Base-by-base conservation (phyloP, 2,113 vertebrate species). In the Dinomys branickii region DNA sequence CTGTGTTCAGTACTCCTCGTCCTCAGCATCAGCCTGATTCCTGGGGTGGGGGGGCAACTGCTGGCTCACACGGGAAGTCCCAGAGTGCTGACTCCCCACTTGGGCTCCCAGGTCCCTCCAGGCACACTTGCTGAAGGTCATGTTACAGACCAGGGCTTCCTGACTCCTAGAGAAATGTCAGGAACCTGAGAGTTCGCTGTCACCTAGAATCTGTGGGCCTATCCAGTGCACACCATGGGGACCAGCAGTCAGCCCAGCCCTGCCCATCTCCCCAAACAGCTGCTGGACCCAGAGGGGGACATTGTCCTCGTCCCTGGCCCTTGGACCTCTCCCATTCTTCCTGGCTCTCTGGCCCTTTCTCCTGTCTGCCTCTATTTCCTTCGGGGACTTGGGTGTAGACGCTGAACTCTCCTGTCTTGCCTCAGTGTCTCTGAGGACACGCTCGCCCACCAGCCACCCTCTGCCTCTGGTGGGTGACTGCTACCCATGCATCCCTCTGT, bases 311-410 rank as follows among this genome's bases (percentile, higher is more conserved):
- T 10, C 19, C 69, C 69, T 19, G 3, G 0, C 63, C 7, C 67
- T n/a, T 35, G 35, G 19, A 22, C 44, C 82, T 71, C 58, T 90
- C 33, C 28, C 17, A 13, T 80, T 89, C 33, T 85, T 85, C 78
- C 71, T 0, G 0, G n/a, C 77, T 95, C 69, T 96, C 47, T 61
- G 20, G 84, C 54, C 33, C 73, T 88, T 91, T 87, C 67, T 93
- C 73, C 85, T 38, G 80, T 54, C 92, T 96, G 85, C 85, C 88
- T 96, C 13, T 35, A 16, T 95, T 94, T 94, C 75, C 71, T 95
- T 88, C 50, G 50, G 59, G 80, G 89, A 94, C 35, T 33, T 6
- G n/a, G 33, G 10, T 16, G 22, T 6, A 92, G 71, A 54, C 33
- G 50, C 87, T 44, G 58, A 44, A 30, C n/a, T 41, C 81, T 35